These are phyloP conservation scores for Kryphioiulus occultus DNA, from an alignment of 2,888 invertebrate genomes.

Conservation along the genomic window DNA sequence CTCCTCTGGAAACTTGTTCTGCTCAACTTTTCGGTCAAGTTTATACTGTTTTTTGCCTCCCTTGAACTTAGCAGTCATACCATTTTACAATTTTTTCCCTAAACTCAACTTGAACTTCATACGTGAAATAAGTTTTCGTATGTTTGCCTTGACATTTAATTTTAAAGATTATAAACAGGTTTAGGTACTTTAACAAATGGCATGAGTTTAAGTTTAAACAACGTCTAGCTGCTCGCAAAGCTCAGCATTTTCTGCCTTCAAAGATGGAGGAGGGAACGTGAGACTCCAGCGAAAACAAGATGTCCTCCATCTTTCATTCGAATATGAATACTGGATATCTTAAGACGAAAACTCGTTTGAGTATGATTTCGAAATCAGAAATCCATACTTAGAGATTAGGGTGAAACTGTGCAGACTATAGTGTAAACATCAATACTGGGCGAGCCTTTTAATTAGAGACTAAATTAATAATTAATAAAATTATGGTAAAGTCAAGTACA, in stretches of 20 bases:
- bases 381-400: background rate
- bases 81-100: slow-evolving; percentile 13
- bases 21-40: slow-evolving; percentile 30
- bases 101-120: slow-evolving; percentile 35
- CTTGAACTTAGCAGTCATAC: slow-evolving; percentile 9
- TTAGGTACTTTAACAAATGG: slow-evolving; percentile 26
- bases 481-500: background rate
- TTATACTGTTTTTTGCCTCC: background rate
- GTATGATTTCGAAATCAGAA: too few species aligned
- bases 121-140: slow-evolving; percentile 7
- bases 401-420: background rate
- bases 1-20: background rate
- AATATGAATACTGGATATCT: too few species aligned
- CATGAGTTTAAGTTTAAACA: slow-evolving; percentile 25
- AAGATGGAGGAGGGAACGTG: background rate
- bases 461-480: background rate
- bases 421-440: background rate
- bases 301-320: slow-evolving; percentile 6
- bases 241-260: background rate
- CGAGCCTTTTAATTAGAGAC: too few species aligned
- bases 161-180: slow-evolving; percentile 44
- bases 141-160: slow-evolving; percentile 42
- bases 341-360: too few species aligned
- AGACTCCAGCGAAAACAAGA: background rate
- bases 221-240: background rate